Base-by-base conservation (phyloP, 2,797 vertebrate genomes). In the Myotis pilosus region DNA sequence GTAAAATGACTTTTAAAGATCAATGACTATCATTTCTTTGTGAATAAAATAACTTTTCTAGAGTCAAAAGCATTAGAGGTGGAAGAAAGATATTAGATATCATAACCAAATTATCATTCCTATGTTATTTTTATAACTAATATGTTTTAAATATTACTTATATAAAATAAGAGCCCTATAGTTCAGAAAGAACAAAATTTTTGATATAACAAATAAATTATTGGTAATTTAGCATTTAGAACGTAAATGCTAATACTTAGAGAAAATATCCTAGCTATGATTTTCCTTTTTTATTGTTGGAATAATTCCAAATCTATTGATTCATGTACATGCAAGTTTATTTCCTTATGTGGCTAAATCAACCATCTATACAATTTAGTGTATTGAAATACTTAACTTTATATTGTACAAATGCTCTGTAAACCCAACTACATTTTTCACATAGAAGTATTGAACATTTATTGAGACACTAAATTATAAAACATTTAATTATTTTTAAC, bases 271-370 rank as follows among this genome's bases (percentile, higher is more conserved):
- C 9, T 91, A 41, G 62, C 0, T 5, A 0, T 0, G 69, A n/a
- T 88, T 92, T 96, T 57, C 41, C 89, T 41, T 81, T 66, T 53
- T 72, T 23, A 15, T 81, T 10, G 28, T 92, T 87, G 28, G 19
- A 95, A 85, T 91, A 3, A 11, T 47, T 76, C 30, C 8, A 74
- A 87, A 36, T 92, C 74, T 55, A 89, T 0, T 13, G 51, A 93
- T 92, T 87, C 1, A 94, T 81, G 68, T 87, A 79, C 13, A 64
- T 15, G 0, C 64, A 44, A 74, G 51, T 92, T 69, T 78, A 22
- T 95, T 96, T 86, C 53, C 88, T 84, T 86, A 74, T 94, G 75
- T 93, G 66, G 94, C 49, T 79, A 22, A 69, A 90, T 92, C 41
- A 88, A 64, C 86, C 33, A n/a, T 86, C 53, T 86, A 83, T 92